phyloP scores from a whole-genome alignment of 2,888 invertebrate species.

The Trissonchulus latispiculum region DNA sequence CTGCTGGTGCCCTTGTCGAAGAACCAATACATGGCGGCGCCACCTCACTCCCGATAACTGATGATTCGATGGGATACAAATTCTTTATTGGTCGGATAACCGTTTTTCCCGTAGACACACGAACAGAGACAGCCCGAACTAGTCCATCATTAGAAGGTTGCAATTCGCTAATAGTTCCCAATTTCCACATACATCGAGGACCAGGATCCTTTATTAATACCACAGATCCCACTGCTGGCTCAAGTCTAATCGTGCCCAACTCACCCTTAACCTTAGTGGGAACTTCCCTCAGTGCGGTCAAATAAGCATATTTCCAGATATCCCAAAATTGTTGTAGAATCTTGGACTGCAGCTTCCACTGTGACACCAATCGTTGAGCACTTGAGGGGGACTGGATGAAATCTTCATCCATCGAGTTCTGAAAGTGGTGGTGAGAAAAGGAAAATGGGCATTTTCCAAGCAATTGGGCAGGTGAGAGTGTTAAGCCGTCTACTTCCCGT shows the following conservation, averaged over 20 bases:
- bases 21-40: no score
- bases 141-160: not conserved
- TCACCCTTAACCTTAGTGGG: no score
- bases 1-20: no score
- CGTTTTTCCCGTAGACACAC: not conserved
- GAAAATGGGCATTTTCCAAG: not conserved
- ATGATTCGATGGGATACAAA: not conserved
- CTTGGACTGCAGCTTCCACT: not conserved
- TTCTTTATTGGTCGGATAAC: not conserved
- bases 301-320: not conserved
- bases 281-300: not conserved
- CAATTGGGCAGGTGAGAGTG: not conserved
- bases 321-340: constrained; percentile 2
- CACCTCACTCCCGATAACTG: no score
- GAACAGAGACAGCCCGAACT: not conserved
- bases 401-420: not conserved
- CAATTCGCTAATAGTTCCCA: not conserved
- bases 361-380: not conserved
- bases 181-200: constrained; percentile 5
- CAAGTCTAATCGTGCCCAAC: not conserved
- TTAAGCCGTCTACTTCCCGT: not conserved
- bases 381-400: not conserved
- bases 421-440: no score
- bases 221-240: no score
- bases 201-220: constrained; percentile 7